These are phyloP conservation scores for Drosophila ohnishii DNA, from an alignment of 1,140 invertebrate genomes.

Conservation along the genomic window DNA sequence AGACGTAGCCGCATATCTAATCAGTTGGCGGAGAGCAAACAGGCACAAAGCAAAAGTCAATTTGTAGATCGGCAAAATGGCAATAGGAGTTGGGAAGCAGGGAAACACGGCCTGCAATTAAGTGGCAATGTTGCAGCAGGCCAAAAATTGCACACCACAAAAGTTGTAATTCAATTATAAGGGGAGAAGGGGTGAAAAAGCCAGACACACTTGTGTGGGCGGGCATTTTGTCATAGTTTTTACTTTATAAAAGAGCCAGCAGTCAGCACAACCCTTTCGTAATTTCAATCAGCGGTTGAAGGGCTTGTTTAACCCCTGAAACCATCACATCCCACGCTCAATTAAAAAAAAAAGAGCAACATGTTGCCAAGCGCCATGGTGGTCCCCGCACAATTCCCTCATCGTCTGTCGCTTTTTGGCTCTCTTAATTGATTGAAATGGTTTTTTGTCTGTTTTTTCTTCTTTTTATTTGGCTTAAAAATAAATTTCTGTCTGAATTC, in stretches of 20 bases:
- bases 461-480: constrained; percentile 18
- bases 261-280: constrained; percentile 3
- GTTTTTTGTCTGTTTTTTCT: constrained; percentile 5
- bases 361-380: constrained; percentile 39
- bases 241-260: constrained; percentile 13
- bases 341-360: constrained; percentile 25
- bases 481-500: constrained; percentile 26
- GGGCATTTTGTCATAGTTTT: constrained; percentile 33
- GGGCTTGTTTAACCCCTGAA: constrained; percentile 34
- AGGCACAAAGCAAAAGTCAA: constrained; percentile 49
- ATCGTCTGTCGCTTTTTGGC: constrained; percentile 19
- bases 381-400: constrained; percentile 4
- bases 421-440: constrained; percentile 47
- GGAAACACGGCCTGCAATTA: constrained; percentile 11
- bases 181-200: not conserved
- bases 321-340: constrained; percentile 37
- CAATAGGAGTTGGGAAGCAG: not conserved
- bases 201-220: constrained; percentile 5
- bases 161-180: constrained; percentile 43
- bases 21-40: constrained; percentile 31
- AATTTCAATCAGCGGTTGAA: constrained; percentile 30
- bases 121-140: constrained; percentile 3
- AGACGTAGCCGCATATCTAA: constrained; percentile 34
- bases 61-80: constrained; percentile 34
- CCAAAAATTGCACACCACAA: constrained; percentile 13